Evolutionary conservation across 2,797 vertebrate genomes (phyloP).

Genomic region (Geotrypetes seraphini): DNA sequence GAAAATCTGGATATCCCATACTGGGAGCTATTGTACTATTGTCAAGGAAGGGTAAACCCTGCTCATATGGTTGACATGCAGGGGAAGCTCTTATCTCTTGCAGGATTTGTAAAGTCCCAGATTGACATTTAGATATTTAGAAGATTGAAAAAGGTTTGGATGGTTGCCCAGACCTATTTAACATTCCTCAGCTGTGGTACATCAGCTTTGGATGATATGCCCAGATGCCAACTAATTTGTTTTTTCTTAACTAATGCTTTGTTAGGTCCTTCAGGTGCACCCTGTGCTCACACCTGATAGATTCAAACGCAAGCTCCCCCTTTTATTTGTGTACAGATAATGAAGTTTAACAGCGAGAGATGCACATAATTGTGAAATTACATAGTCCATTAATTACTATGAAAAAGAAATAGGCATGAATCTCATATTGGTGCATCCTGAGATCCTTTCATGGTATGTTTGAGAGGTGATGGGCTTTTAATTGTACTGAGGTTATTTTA

Average conservation of each 20-base stretch:
- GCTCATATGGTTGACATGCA: background rate
- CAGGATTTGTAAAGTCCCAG: slow-evolving; percentile 1
- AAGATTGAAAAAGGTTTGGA: background rate
- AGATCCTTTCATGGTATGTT: no score
- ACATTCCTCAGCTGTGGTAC: background rate
- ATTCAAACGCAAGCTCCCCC: slow-evolving; percentile 2
- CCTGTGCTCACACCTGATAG: fast-evolving
- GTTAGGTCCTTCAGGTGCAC: no score
- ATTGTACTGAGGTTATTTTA: no score
- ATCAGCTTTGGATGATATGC: background rate
- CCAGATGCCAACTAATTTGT: no score
- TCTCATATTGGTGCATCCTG: no score
- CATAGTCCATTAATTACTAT: no score
- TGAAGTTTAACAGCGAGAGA: background rate
- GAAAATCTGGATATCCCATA: no score
- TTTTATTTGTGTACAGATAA: background rate
- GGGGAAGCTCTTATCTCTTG: slow-evolving; percentile 6
- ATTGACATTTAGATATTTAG: background rate
- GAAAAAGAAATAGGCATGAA: no score
- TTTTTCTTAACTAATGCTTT: no score
- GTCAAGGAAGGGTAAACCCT: background rate
- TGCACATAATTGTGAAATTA: background rate
- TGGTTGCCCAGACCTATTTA: background rate
- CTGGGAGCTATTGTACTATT: no score
- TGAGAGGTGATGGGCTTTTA: no score